phyloP scores from a whole-genome alignment of 2,888 invertebrate species.

The Yponomeuta evonymella region DNA sequence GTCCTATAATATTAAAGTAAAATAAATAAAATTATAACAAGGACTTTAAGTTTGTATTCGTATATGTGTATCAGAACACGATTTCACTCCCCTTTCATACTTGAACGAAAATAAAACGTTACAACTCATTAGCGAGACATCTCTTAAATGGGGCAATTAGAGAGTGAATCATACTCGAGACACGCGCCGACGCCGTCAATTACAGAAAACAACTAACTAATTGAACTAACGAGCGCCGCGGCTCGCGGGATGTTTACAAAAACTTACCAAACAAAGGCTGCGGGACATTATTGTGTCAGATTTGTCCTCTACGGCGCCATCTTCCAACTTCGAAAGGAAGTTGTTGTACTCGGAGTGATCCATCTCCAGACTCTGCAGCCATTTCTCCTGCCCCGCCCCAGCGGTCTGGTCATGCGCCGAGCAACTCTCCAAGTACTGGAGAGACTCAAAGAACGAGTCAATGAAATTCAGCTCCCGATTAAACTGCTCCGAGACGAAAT shows the following conservation, averaged over 20 bases:
- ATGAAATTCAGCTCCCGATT: conserved; percentile 66
- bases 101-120: conserved; percentile 5
- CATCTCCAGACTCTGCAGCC: conserved; percentile 35
- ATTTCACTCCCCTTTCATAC: not conserved
- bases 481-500: conserved; percentile 62
- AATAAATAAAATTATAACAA: no score
- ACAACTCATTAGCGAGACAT: not conserved
- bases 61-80: no score
- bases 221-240: not conserved
- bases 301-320: conserved; percentile 49
- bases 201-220: not conserved
- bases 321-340: conserved; percentile 54
- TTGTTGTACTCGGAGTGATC: conserved; percentile 48
- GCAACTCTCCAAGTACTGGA: conserved; percentile 62
- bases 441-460: conserved; percentile 67
- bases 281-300: conserved; percentile 67
- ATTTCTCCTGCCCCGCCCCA: conserved; percentile 42
- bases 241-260: conserved; percentile 46
- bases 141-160: not conserved
- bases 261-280: conserved; percentile 72
- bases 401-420: conserved; percentile 47
- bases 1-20: no score
- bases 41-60: not conserved
- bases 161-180: not conserved
- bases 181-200: not conserved